Conservation (phyloP, 2,797 vertebrate species). For the Enteromius radiatus region DNA sequence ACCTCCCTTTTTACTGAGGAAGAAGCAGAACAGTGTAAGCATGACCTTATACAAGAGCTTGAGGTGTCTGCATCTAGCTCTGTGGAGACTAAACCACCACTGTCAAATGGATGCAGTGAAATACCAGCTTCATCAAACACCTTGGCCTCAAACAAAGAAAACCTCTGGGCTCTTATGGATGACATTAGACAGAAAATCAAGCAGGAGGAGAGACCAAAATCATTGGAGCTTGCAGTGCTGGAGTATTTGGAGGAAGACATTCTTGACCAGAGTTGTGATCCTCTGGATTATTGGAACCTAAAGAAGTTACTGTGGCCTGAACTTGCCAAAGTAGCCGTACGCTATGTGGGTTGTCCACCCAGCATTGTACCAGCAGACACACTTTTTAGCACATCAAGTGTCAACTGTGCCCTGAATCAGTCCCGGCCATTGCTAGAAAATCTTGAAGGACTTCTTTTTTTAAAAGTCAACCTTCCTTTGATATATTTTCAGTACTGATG, state of each 20-base stretch:
- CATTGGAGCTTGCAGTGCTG: constrained; percentile 89
- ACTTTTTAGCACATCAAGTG: constrained; percentile 91
- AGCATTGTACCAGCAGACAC: constrained; percentile 93
- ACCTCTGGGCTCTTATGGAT: constrained; percentile 93
- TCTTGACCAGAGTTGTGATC: constrained; percentile 97
- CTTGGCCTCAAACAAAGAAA: constrained; percentile 78
- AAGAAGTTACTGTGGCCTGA: constrained; percentile 94
- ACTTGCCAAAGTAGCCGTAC: constrained; percentile 91
- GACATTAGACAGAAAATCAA: constrained; percentile 87
- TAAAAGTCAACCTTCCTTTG: constrained; percentile 98
- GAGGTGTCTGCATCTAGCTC: constrained; percentile 91
- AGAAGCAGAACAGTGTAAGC: constrained; percentile 93
- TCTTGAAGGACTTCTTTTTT: constrained; percentile 94
- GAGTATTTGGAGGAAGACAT: constrained; percentile 97
- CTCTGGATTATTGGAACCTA: constrained; percentile 97
- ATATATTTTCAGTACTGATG: constrained; percentile 99
- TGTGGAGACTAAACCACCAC: constrained; percentile 73
- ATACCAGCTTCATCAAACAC: constrained; percentile 76
- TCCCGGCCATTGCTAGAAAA: constrained; percentile 91
- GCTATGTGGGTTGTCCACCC: constrained; percentile 94
- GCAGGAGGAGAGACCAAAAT: constrained; percentile 84
- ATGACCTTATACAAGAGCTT: constrained; percentile 92
- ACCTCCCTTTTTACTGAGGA: constrained; percentile 95
- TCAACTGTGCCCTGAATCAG: constrained; percentile 87
- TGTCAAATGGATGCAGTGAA: constrained; percentile 85